Evolutionary conservation across 1,140 invertebrate species (phyloP), one percentile per base, ranked within the genome.

Genomic region (Euwallacea similis): DNA sequence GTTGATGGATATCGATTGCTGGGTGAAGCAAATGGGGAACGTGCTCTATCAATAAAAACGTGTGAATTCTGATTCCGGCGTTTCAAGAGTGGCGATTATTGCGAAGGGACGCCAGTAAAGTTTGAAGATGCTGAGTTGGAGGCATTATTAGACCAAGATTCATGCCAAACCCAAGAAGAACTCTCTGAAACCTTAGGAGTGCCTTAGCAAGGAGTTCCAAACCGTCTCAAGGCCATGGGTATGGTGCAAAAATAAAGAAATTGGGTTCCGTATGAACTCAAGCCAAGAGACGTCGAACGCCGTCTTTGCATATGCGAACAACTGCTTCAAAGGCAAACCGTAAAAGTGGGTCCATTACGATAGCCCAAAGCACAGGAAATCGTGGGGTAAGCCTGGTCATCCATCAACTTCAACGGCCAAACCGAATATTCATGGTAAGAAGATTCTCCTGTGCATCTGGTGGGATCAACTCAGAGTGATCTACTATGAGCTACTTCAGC

Each of bases 401-500:
- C 54, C 61, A 21, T 73, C 53, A 41, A 62, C 60, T 15, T 33
- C 55, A 58, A 13, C 21, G 55, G 55, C 43, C 65, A 42, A 69
- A 62, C 53, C 73, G 75, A 69, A 77, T 77, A 64, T 21, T 75
- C 41, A 59, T 80, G 65, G 65, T 78, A 10, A 77, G 77, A 67
- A 78, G 79, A 73, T 74, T 79, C 78, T 76, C 74, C n/a, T n/a
- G n/a, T n/a, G n/a, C n/a, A n/a, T n/a, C n/a, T n/a, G n/a, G n/a
- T n/a, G n/a, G n/a, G n/a, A 80, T 68, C 76, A 79, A 74, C 68
- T 68, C 0, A 69, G 75, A 72, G 75, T 80, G 11, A 58, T 80
- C 2, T 81, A 78, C 71, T 77, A 80, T 69, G 73, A 81, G 69
- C 72, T 75, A 53, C 50, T 79, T 8, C 71, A 78, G 65, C 59